A percentile compares a stretch with the other conserved stretches of the same genome.
These are phyloP conservation scores for Myiozetetes cayanensis DNA, from an alignment of 2,113 vertebrate species.

Conservation along the genomic window DNA sequence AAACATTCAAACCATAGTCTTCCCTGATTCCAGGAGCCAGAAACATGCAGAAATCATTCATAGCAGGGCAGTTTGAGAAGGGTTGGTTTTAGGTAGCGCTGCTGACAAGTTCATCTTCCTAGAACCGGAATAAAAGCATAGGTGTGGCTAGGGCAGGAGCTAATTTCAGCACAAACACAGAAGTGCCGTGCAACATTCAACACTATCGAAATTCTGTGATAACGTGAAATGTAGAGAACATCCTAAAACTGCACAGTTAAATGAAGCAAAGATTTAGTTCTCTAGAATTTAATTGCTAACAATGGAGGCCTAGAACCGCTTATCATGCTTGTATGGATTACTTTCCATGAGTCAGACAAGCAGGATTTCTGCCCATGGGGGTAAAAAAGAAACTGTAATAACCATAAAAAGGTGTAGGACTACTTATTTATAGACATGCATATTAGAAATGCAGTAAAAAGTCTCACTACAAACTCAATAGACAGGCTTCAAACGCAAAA, in stretches of 20 bases:
- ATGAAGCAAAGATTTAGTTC: background rate
- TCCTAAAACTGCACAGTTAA: background rate
- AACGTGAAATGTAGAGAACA: background rate
- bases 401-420: background rate
- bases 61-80: background rate
- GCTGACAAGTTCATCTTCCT: background rate
- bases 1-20: background rate
- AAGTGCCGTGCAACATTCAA: background rate
- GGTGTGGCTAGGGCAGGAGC: background rate
- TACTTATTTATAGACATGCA: constrained; percentile 7
- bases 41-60: background rate
- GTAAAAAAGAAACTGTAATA: background rate
- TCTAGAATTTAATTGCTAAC: background rate
- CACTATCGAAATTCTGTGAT: background rate
- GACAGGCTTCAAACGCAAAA: constrained; percentile 13
- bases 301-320: background rate
- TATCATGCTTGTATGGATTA: background rate
- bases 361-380: background rate
- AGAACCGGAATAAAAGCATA: background rate
- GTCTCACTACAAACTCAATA: background rate
- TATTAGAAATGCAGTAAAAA: constrained; percentile 7
- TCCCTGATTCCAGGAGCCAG: background rate
- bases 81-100: background rate
- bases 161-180: background rate
- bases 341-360: background rate